Evolutionary conservation across 2,113 vertebrate genomes (phyloP).

Genomic region (Centrocercus urophasianus): DNA sequence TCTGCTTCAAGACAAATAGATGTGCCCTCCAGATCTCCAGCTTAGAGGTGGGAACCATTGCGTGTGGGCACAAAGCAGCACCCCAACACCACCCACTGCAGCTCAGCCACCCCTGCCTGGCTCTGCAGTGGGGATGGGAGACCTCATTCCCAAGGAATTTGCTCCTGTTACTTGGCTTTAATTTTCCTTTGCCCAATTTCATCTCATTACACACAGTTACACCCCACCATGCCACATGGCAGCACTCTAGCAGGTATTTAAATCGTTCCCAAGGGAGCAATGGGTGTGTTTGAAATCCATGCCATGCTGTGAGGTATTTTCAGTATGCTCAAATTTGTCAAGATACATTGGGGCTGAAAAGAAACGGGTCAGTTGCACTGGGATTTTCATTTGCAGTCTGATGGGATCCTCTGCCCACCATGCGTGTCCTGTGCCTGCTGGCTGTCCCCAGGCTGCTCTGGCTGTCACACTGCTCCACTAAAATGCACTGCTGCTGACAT

Average conservation of each 20-base stretch:
- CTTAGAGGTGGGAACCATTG: neutral
- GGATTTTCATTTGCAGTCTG: neutral
- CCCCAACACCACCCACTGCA: neutral
- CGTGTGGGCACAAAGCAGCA: rapidly evolving
- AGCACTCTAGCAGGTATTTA: slow-evolving; percentile 28
- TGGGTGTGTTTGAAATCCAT: neutral
- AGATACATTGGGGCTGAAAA: neutral
- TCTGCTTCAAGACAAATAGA: neutral
- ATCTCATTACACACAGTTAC: neutral
- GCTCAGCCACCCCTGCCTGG: neutral
- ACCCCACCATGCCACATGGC: slow-evolving; percentile 15
- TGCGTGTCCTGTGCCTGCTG: neutral
- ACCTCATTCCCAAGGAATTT: neutral
- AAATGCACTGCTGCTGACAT: neutral
- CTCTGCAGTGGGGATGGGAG: neutral
- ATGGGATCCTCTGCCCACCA: rapidly evolving
- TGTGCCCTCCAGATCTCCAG: rapidly evolving
- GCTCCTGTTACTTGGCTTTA: neutral
- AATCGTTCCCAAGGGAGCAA: neutral
- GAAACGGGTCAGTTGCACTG: neutral
- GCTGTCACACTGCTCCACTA: neutral
- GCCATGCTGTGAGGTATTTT: neutral
- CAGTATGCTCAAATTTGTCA: neutral
- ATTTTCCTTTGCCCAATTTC: slow-evolving; percentile 36
- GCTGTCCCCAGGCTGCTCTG: neutral